Conservation (phyloP, 2,888 invertebrate species). For the Nesidiocoris tenuis region DNA sequence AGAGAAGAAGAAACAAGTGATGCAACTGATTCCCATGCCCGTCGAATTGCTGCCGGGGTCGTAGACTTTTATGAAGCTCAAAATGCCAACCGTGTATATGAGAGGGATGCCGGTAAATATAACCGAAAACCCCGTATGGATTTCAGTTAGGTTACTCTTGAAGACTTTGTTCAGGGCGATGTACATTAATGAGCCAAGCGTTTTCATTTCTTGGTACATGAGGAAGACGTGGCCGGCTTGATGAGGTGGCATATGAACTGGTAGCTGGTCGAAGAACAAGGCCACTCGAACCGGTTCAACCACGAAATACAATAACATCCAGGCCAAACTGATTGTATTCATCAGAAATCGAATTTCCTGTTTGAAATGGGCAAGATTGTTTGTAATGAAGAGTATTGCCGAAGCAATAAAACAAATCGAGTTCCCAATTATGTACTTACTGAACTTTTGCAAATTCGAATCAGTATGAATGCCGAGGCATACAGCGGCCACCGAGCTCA, state of each 20-base stretch:
- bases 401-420: background rate
- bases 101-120: background rate
- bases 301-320: slow-evolving; percentile 8
- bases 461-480: background rate
- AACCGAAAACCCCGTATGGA: background rate
- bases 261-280: slow-evolving; percentile 27
- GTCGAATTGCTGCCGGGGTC: background rate
- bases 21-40: slow-evolving; percentile 1
- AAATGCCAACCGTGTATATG: background rate
- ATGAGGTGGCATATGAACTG: slow-evolving; percentile 16
- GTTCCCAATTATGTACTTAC: background rate
- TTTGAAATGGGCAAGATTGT: background rate
- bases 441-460: slow-evolving; percentile 3
- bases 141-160: background rate
- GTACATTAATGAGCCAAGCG: slow-evolving; percentile 13
- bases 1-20: slow-evolving; percentile 1
- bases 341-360: background rate
- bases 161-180: background rate
- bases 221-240: slow-evolving; percentile 22
- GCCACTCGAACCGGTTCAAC: slow-evolving; percentile 24
- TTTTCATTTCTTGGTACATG: slow-evolving; percentile 29
- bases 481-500: background rate
- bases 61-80: background rate
- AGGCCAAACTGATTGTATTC: slow-evolving; percentile 14
- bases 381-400: background rate